Evolutionary conservation across 2,888 invertebrate species (phyloP).

Genomic region (Chrysodeixis includens): DNA sequence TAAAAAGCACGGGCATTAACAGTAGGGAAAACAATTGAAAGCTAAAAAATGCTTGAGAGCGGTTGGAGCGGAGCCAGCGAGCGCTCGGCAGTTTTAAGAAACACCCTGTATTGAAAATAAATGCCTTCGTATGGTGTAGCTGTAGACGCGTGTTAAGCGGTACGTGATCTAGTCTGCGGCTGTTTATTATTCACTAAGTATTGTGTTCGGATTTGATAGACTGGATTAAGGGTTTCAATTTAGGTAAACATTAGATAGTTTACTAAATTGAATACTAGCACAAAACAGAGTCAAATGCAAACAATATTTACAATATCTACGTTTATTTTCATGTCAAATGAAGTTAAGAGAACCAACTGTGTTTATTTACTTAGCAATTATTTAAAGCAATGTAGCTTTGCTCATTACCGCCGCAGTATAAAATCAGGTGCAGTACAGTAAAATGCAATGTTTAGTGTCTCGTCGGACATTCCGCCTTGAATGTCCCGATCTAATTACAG

Average conservation of each 20-base stretch:
- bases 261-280: too few relatives aligned
- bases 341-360: too few relatives aligned
- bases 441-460: constrained; percentile 17
- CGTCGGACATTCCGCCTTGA: constrained; percentile 12
- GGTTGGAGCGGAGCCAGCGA: constrained; percentile 50
- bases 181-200: constrained; percentile 18
- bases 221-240: too few relatives aligned
- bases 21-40: constrained; percentile 56
- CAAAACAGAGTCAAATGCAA: too few relatives aligned
- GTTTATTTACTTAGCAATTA: not conserved
- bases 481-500: constrained; percentile 54
- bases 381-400: not conserved
- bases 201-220: not conserved
- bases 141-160: constrained; percentile 32
- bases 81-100: constrained; percentile 42
- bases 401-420: not conserved
- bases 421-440: constrained; percentile 7
- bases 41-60: constrained; percentile 54
- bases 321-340: too few relatives aligned
- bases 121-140: constrained; percentile 39
- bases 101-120: constrained; percentile 50
- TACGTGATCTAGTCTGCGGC: constrained; percentile 10
- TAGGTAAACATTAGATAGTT: too few relatives aligned
- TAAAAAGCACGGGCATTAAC: constrained; percentile 49
- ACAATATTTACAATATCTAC: too few relatives aligned